Base-by-base conservation (phyloP, 2,888 invertebrate genomes). In the Hirtodrosophila trivittata region DNA sequence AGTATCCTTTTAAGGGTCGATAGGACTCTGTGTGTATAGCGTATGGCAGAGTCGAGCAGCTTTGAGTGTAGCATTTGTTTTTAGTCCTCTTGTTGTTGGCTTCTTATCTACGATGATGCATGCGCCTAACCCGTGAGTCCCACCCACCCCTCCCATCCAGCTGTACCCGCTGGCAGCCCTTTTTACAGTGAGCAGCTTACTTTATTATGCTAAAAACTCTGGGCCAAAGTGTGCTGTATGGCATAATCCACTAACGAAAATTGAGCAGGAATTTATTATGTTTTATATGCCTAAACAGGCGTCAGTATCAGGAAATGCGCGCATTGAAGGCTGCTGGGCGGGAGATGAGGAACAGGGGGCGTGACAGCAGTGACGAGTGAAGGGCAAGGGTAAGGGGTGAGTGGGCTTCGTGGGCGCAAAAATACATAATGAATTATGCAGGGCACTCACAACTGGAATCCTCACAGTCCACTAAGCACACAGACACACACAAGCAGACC, bases 191-290 rank as follows among this genome's bases (percentile, higher is more conserved):
- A 57, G 76, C 83, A 69, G 67, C 80, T 80, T 72, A 72, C 77
- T 80, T 80, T 76, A 76, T 77, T 83, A 80, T 83, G 80, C 80
- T 83, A 75, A 80, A 83, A 83, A 80, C 68, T 80, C 68, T 59
- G 74, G 52, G 71, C 76, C 59, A 83, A 78, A 83, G 83, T 80
- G 83, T 83, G 76, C 80, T 83, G 76, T 82, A 83, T 80, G 71
- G 84, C 82, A 81, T 81, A 81, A 81, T 81, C 81, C 84, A 84
- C 84, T 77, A 81, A 84, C 81, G 81, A 81, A 84, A 84, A 81
- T 84, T 81, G 81, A 77, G 81, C 82, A 64, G 70, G 73, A 84
- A 81, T 84, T 84, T 81, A 81, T 84, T 78, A 78, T 80, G 78
- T 78, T 83, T 77, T 75, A 72, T 70, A 71, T 72, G 70, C 72